Evolutionary conservation across 2,797 vertebrate genomes (phyloP), one percentile per base, ranked within the genome.

Genomic region (Thunnus albacares): DNA sequence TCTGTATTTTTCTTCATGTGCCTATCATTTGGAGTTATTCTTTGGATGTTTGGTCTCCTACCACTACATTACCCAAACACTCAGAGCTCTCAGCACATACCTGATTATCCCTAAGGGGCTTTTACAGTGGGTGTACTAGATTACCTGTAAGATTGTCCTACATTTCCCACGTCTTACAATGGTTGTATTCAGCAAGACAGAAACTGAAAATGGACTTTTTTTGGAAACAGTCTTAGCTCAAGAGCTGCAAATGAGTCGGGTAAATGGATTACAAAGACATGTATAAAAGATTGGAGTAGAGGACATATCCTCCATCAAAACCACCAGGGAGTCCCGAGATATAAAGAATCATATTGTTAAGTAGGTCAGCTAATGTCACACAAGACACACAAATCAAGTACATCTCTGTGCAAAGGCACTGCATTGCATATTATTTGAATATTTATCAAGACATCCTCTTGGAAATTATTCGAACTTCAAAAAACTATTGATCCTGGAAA

Each of bases 291-390:
- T 33, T 33, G n/a, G 30, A 20, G 17, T 65, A 81, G 74, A 80
- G 75, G 80, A 62, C 79, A 26, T 64, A 55, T 62, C 64, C 64
- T 76, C 58, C 55, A 82, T 87, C 75, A 79, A 84, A 80, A 60
- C 63, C 73, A 75, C 45, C 28, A 47, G 14, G 1, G 24, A 80
- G 55, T 76, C 79, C 58, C 38, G 41, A 59, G 38, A 77, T 67
- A 45, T n/a, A 13, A 30, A 81, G 69, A 43, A 75, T 70, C n/a
- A 61, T 28, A 45, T 73, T 68, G 64, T 75, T 67, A 68, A 80
- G 62, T 38, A 55, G 65, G n/a, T 13, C 20, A 62, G 35, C 26
- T 81, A 69, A 86, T 85, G 74, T 74, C 30, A 71, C 68, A 78
- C 71, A 35, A 62, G 10, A 65, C 38, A 30, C n/a, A 45, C 18